Base-by-base conservation (phyloP, 1,140 invertebrate genomes). In the Drepana arcuata region DNA sequence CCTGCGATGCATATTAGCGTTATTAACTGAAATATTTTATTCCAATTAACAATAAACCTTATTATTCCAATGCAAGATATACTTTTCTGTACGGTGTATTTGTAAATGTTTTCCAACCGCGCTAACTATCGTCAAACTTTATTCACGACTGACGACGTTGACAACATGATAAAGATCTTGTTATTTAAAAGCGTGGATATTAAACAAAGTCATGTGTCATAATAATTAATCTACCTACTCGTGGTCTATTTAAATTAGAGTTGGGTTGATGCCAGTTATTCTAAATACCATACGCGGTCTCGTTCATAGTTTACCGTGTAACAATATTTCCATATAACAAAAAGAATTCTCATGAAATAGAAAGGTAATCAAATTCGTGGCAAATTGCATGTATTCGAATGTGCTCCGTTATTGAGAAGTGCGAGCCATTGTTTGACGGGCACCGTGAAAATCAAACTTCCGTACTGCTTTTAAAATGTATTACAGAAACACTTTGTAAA, bases 211-310 rank as follows among this genome's bases (percentile, higher is more conserved):
- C 59, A 53, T 60, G 48, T 57, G 57, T 66, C 57, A 64, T 61
- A 62, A 66, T 65, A 63, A 68, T 60, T 66, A 65, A 72, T 66
- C 53, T 67, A 57, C 58, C 54, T 65, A 58, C 62, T 57, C 52
- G 42, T 51, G 53, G 42, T 69, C 59, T 63, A 64, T 67, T 69
- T 69, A 67, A 62, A 57, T 53, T 44, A 36, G 49, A 54, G 43
- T 72, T 71, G 62, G 58, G 48, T 27, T 39, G 35, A 31, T 53
- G 62, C 66, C 66, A 66, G 53, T 45, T 48, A 66, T 52, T 58
- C 53, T 61, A 63, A 65, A 69, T 63, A 69, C 65, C 56, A 68
- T 62, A 65, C 58, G 56, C 45, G 53, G 54, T 59, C 50, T 44
- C 53, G 46, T 57, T 58, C 37, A 53, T 48, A 57, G 52, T 50